Evolutionary conservation across 2,888 invertebrate species (phyloP).

Genomic region (Drosophila flavopinicola): DNA sequence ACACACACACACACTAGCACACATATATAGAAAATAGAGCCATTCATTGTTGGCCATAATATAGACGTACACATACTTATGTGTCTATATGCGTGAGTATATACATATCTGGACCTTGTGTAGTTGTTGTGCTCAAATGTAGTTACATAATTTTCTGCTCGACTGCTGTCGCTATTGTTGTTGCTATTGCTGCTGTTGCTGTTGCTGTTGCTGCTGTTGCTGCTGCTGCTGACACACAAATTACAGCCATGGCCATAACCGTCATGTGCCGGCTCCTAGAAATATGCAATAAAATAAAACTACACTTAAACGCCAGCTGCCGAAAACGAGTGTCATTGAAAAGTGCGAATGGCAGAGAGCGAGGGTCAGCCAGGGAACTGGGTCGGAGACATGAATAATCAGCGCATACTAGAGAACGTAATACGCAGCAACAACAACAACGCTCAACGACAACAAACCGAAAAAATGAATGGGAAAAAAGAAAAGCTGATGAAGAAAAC

Average conservation of each 20-base stretch:
- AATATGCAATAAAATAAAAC: conserved; percentile 62
- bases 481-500: conserved; percentile 4
- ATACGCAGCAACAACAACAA: conserved; percentile 11
- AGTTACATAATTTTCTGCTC: conserved; percentile 75
- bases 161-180: conserved; percentile 33
- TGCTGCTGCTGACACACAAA: conserved; percentile 67
- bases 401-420: conserved; percentile 19
- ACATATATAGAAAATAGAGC: conserved; percentile 26
- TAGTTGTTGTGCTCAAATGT: conserved; percentile 60
- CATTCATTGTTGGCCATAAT: conserved; percentile 41
- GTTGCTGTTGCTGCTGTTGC: conserved; percentile 40
- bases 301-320: conserved; percentile 54
- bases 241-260: conserved; percentile 66
- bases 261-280: conserved; percentile 56
- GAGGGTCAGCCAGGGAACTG: neutral
- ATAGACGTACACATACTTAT: conserved; percentile 8
- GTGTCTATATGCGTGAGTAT: neutral
- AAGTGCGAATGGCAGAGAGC: conserved; percentile 24
- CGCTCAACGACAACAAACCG: neutral
- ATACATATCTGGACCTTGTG: conserved; percentile 60
- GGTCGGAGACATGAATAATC: conserved; percentile 50
- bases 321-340: conserved; percentile 51
- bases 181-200: no score
- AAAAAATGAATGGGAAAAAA: conserved; percentile 3
- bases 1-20: neutral